Evolutionary conservation across 2,888 invertebrate species (phyloP).

Genomic region (Aleiodes leptofemur): DNA sequence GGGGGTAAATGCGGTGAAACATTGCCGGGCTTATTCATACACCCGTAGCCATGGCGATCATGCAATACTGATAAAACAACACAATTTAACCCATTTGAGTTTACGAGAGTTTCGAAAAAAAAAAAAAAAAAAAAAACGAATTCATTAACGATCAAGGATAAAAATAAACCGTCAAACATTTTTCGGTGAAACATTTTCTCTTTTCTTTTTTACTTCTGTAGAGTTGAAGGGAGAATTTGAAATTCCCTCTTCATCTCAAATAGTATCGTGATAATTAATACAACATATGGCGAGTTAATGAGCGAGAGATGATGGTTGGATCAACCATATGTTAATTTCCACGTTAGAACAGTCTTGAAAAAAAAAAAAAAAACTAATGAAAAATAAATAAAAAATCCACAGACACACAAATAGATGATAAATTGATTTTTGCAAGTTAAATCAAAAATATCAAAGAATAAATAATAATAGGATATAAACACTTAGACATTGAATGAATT

Average conservation of each 20-base stretch:
- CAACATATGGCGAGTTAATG: constrained; percentile 20
- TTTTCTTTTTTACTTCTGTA: background rate
- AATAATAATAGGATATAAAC: background rate
- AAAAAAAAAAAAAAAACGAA: background rate
- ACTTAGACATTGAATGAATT: constrained; percentile 15
- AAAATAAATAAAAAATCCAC: background rate
- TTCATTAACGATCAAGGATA: too few species aligned
- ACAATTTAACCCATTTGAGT: constrained; percentile 45
- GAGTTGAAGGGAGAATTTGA: background rate
- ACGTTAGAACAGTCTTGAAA: background rate
- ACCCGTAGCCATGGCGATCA: constrained; percentile 74
- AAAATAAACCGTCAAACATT: background rate
- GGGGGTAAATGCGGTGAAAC: constrained; percentile 13
- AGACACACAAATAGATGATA: background rate
- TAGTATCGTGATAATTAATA: background rate
- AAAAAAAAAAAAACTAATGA: background rate
- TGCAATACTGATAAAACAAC: constrained; percentile 75
- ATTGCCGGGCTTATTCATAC: constrained; percentile 34
- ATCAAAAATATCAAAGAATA: background rate
- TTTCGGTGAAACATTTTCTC: background rate
- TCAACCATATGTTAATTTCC: constrained; percentile 11
- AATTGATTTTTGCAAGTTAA: background rate
- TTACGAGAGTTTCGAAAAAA: too few species aligned
- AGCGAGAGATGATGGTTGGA: background rate
- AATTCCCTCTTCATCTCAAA: background rate